Conservation (phyloP, 37 sponge, comb jelly and placozoan species). For the Axinella damicornis region DNA sequence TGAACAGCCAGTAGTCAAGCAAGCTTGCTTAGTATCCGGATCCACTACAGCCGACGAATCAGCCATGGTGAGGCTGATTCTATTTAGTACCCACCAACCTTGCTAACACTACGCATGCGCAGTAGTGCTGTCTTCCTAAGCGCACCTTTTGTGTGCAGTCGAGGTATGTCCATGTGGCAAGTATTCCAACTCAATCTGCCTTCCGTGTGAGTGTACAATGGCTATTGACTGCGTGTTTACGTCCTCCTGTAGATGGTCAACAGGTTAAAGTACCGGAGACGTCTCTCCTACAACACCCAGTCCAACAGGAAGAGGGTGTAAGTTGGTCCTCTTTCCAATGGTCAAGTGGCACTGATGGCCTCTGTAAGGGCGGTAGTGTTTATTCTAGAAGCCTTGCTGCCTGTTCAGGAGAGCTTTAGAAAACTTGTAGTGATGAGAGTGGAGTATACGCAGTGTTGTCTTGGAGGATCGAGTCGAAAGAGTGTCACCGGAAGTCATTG, state of each 20-base stretch:
- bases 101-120: slow-evolving; percentile 52
- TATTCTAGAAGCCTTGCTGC: no score
- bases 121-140: not conserved
- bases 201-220: not conserved
- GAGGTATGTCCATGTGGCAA: slow-evolving; percentile 30
- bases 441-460: no score
- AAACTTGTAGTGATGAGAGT: no score
- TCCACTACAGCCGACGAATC: not conserved
- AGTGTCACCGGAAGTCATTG: no score
- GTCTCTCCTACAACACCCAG: slow-evolving; percentile 92
- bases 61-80: not conserved
- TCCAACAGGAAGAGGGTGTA: slow-evolving; percentile 87
- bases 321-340: slow-evolving; percentile 53
- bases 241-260: slow-evolving; percentile 71
- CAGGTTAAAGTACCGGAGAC: slow-evolving; percentile 85
- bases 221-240: not conserved
- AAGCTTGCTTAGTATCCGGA: slow-evolving; percentile 15
- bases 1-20: slow-evolving; percentile 74
- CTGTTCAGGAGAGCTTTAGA: no score
- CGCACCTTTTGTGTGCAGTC: not conserved
- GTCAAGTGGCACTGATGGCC: no score
- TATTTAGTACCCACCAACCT: not conserved
- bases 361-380: no score
- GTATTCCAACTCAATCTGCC: slow-evolving; percentile 16
- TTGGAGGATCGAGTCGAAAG: no score